Base-by-base conservation (phyloP, 1,140 invertebrate genomes). In the Diachasma alloeum region DNA sequence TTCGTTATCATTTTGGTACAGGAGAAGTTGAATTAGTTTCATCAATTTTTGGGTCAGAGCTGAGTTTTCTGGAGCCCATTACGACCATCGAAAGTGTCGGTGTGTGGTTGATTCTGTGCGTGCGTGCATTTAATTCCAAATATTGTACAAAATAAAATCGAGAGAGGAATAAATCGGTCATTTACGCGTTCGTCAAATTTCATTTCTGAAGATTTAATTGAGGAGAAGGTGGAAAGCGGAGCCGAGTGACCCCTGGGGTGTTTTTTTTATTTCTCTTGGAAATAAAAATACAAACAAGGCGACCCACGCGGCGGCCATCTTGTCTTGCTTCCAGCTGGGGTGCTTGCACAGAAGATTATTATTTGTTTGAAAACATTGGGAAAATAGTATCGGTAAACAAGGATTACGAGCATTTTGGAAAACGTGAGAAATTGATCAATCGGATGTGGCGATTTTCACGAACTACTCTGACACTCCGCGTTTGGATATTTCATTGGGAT, bases 161-260 rank as follows among this genome's bases (percentile, higher is more conserved):
- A 8, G n/a, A 17, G 17, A 53, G 17, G 48, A 53, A 53, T 48
- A 48, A 48, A 15, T 8, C 4, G 13, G 17, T 17, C 4, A 53
- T 53, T 53, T 4, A 48, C 5, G 4, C 4, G 13, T 15, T 15
- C 10, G 48, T 4, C 5, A 53, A n/a, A 19, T 53, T 53, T 53
- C n/a, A 53, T 19, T 53, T 53, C 2, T 53, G 48, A 19, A 42
- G 13, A 90, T 82, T 86, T 87, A 4, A 83, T 77, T n/a, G 13
- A 42, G 9, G 10, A 13, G 9, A 10, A 42, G 9, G 9, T 42
- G 10, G 39, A 42, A 13, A 42, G 3, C 39, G 13, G 4, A 42
- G 39, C 9, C 36, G 39, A 11, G 39, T 42, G 39, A 42, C 66
- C 5, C 39, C 42, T 31, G 73, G 59, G n/a, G 19, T 74, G 15